phyloP scores from a whole-genome alignment of 1,140 invertebrate genomes.

The Camponotus floridanus region DNA sequence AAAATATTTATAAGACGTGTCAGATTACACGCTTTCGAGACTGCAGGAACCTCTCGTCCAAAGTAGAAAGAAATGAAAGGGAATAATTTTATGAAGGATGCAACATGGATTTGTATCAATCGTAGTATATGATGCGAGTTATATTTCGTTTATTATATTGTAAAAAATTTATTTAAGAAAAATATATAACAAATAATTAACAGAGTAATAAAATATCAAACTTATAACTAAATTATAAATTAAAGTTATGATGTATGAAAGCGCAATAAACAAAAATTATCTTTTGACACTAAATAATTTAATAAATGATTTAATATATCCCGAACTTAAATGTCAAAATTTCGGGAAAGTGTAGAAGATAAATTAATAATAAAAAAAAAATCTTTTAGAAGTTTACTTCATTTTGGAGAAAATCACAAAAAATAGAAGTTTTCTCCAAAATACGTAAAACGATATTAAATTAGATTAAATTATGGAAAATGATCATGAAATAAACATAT shows the following conservation, averaged over 20 bases:
- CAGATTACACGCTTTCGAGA: slow-evolving; percentile 20
- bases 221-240: slow-evolving; percentile 1
- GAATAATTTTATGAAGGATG: background rate
- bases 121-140: no score
- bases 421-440: no score
- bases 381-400: no score
- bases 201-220: background rate
- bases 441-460: no score
- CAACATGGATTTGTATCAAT: background rate
- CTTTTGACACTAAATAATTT: background rate
- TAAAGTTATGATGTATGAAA: background rate
- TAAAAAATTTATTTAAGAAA: no score
- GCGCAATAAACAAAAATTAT: background rate
- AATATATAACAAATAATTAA: background rate
- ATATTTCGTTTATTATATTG: background rate
- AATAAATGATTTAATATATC: background rate
- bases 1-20: slow-evolving; percentile 53
- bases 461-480: no score
- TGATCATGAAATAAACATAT: no score
- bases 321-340: no score
- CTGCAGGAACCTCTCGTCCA: background rate
- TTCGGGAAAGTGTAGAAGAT: no score
- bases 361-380: no score
- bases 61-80: slow-evolving; percentile 15
- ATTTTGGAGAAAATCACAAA: no score